Base-by-base conservation (phyloP, 2,113 vertebrate genomes). In the Lutjanus erythropterus region DNA sequence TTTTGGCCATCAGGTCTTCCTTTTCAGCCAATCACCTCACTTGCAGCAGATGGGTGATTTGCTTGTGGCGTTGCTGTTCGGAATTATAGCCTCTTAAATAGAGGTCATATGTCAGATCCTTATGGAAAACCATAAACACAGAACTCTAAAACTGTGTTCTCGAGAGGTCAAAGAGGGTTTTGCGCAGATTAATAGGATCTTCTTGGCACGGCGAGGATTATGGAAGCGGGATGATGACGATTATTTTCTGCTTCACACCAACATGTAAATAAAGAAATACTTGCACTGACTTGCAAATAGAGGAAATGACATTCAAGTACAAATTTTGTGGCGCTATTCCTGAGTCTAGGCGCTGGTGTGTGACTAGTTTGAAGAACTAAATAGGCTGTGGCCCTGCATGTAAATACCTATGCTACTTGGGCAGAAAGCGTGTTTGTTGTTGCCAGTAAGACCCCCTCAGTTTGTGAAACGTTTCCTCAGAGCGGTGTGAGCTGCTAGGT, bases 381-480 rank as follows among this genome's bases (percentile, higher is more conserved):
- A 78, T 55, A 50, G 58, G 50, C 66, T 52, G 49, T 8, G 49
- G 39, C 37, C 64, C 66, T 86, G 35, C 68, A 74, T 75, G 69
- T 85, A 76, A 87, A 79, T 76, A 84, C 9, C 8, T 42, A 5
- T 71, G 56, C 73, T 70, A 9, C 47, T 69, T 44, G 53, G 65
- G 71, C 21, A n/a, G 55, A 81, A 70, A 56, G 61, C 21, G 5
- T 56, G 81, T 78, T 81, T 85, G 81, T 85, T 81, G 55, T 86
- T 80, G 35, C 49, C 64, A 39, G 47, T 60, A 31, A 78, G 33
- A 70, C 81, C 50, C 35, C 75, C 47, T 72, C 8, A 66, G 79
- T 75, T 68, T 75, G 64, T 79, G 71, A 83, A 86, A 71, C 5
- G 21, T 81, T 88, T 89, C 74, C 75, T 75, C 60, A 67, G 79